phyloP scores from a whole-genome alignment of 2,113 vertebrate genomes.

The Eurypyga helias region DNA sequence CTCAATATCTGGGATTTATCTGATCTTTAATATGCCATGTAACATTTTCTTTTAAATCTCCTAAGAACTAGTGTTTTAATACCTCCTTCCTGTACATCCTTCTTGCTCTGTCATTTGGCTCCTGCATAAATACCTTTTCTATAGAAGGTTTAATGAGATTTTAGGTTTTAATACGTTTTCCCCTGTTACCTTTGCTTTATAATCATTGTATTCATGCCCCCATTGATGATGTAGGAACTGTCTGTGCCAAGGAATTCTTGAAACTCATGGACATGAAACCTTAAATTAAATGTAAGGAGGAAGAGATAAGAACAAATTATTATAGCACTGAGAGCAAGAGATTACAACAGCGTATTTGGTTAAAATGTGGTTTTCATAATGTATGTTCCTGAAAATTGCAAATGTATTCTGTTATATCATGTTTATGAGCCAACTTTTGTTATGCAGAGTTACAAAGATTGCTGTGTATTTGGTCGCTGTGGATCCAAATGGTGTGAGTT shows the following conservation, averaged over 20 bases:
- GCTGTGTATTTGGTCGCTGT: background rate
- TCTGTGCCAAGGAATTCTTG: conserved; percentile 32
- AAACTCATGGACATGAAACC: conserved; percentile 25
- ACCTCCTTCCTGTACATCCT: background rate
- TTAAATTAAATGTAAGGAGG: conserved; percentile 50
- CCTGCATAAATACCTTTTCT: background rate
- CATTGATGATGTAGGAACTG: conserved; percentile 22
- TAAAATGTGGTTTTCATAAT: conserved; percentile 31
- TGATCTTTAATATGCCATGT: conserved; percentile 4
- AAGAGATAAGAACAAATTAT: conserved; percentile 52
- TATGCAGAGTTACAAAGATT: background rate
- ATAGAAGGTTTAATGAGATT: background rate
- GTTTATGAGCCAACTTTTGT: conserved; percentile 36
- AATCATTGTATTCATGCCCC: background rate
- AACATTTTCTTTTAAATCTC: background rate
- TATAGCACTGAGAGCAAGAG: conserved; percentile 19
- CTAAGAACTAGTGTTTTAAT: background rate
- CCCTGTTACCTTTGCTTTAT: background rate
- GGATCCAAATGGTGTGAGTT: background rate
- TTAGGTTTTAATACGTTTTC: conserved; percentile 6
- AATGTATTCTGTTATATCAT: background rate
- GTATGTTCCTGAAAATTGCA: conserved; percentile 41
- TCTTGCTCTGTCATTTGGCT: background rate
- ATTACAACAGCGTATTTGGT: conserved; percentile 38
- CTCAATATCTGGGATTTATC: conserved; percentile 14